A percentile compares a stretch with the other conserved stretches of the same genome.
Conservation (phyloP, 2,888 invertebrate genomes). For the Cordylochernes scorpioides region DNA sequence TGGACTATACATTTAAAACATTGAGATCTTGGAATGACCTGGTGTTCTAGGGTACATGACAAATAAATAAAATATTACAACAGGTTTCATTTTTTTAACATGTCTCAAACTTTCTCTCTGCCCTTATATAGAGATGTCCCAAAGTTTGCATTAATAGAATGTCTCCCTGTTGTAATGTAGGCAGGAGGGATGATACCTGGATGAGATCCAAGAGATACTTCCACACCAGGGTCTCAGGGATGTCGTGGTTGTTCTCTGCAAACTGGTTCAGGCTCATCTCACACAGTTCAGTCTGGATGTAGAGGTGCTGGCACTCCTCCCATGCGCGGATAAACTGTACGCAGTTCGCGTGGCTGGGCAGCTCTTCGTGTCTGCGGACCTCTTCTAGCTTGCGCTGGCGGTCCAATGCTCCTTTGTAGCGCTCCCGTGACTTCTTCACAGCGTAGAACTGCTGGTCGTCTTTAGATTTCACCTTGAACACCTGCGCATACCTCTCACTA, state of each 20-base stretch:
- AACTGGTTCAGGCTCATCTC: slow-evolving; percentile 29
- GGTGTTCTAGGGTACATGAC: too few relatives aligned
- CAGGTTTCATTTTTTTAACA: too few relatives aligned
- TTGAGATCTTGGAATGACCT: too few relatives aligned
- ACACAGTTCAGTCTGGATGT: slow-evolving; percentile 43
- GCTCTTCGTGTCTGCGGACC: slow-evolving; percentile 37
- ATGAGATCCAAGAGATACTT: slow-evolving; percentile 36
- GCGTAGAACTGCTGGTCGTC: slow-evolving; percentile 40
- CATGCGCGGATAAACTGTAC: slow-evolving; percentile 39
- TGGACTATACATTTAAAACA: too few relatives aligned
- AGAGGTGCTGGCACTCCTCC: slow-evolving; percentile 40
- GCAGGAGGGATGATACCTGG: too few relatives aligned
- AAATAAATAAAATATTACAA: too few relatives aligned
- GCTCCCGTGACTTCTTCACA: slow-evolving; percentile 36
- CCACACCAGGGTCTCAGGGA: slow-evolving; percentile 36
- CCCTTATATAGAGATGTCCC: too few relatives aligned
- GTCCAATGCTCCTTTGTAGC: slow-evolving; percentile 32
- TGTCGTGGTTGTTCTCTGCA: slow-evolving; percentile 28
- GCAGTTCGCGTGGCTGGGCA: slow-evolving; percentile 38
- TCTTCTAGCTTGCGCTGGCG: slow-evolving; percentile 33
- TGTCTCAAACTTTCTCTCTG: too few relatives aligned
- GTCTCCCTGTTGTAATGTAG: too few relatives aligned
- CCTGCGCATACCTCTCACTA: too few relatives aligned
- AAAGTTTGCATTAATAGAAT: too few relatives aligned
- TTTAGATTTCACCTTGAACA: slow-evolving; percentile 35